phyloP scores from a whole-genome alignment of 2,113 vertebrate genomes.

The Lepisosteus osseus region DNA sequence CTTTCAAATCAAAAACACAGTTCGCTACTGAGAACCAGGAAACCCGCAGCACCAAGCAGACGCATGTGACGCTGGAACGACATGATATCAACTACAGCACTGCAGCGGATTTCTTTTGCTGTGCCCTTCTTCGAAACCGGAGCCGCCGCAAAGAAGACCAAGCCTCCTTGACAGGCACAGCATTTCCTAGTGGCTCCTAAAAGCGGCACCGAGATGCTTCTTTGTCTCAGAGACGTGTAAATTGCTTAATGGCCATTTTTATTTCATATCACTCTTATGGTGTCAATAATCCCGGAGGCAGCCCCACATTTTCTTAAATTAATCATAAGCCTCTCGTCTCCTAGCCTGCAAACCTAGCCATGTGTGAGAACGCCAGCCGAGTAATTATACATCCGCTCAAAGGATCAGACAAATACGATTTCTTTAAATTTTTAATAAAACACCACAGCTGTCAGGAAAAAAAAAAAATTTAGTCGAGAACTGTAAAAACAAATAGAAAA shows the following conservation, averaged over 20 bases:
- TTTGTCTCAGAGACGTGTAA: neutral
- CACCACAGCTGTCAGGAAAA: constrained; percentile 59
- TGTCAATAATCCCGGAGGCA: constrained; percentile 52
- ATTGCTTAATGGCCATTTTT: neutral
- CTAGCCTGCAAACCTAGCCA: constrained; percentile 53
- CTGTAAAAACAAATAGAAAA: no score
- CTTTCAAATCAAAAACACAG: constrained; percentile 24
- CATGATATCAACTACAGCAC: neutral
- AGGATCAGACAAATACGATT: constrained; percentile 62
- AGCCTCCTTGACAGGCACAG: neutral
- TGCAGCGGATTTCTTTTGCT: neutral
- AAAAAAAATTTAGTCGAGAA: neutral
- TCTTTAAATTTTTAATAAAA: constrained; percentile 71
- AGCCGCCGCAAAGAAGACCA: neutral
- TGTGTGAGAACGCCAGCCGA: constrained; percentile 58
- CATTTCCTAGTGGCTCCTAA: neutral
- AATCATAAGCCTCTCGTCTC: constrained; percentile 56
- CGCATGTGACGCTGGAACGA: neutral
- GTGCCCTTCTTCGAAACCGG: neutral
- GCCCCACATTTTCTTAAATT: constrained; percentile 57
- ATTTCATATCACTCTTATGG: constrained; percentile 23
- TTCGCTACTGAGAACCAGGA: constrained; percentile 10
- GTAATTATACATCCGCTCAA: constrained; percentile 63
- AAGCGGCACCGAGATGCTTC: neutral
- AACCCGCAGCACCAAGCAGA: constrained; percentile 7